Conservation (phyloP, 2,888 invertebrate genomes). For the Strigamia maritima region DNA sequence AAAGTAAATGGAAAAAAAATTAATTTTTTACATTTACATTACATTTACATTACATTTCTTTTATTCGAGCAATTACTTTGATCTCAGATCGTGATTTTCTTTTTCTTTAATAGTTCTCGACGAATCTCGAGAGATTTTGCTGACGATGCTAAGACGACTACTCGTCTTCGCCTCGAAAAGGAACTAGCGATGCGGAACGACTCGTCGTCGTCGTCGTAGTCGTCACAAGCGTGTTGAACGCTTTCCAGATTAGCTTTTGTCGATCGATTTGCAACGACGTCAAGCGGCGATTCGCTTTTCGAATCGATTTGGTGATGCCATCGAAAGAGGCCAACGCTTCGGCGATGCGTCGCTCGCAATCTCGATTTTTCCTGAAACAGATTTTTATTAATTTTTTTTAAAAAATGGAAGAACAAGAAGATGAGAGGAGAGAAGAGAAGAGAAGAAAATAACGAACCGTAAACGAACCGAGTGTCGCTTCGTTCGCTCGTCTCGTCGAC, state of each 20-base stretch:
- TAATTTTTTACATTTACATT: neutral
- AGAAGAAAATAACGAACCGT: no score
- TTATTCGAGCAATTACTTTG: neutral
- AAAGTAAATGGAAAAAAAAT: neutral
- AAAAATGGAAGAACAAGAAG: no score
- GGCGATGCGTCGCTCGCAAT: neutral
- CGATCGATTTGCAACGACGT: constrained; percentile 4
- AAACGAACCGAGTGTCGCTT: no score
- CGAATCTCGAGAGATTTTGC: neutral
- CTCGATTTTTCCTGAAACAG: neutral
- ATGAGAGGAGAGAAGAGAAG: no score
- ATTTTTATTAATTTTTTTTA: no score
- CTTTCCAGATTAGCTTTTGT: neutral
- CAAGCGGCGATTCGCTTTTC: neutral
- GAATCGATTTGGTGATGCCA: neutral
- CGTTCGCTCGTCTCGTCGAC: no score
- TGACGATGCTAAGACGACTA: neutral
- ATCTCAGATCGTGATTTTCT: neutral
- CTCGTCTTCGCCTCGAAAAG: neutral
- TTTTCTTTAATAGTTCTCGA: neutral
- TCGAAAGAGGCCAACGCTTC: neutral
- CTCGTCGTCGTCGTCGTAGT: neutral
- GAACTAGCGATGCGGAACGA: neutral
- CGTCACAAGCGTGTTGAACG: neutral
- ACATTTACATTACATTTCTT: no score